Conservation (phyloP, 1,140 invertebrate species). For the Hestina assimilis region DNA sequence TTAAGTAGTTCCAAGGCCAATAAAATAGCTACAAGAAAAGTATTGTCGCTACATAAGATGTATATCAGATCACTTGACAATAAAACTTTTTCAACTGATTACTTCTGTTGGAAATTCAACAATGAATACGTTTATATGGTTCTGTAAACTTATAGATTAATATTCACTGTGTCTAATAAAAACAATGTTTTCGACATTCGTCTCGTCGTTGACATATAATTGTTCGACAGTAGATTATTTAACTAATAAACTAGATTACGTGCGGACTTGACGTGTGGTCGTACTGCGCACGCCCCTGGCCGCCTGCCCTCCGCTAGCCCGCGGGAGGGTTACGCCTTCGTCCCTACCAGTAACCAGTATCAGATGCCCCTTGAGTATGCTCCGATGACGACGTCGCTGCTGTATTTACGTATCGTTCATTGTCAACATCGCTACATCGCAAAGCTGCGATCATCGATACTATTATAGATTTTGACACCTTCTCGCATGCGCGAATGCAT, state of each 20-base stretch:
- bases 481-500: conserved; percentile 77
- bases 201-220: conserved; percentile 41
- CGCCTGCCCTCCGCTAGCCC: conserved; percentile 53
- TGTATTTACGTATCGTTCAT: conserved; percentile 46
- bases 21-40: conserved; percentile 4
- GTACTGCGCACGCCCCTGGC: conserved; percentile 63
- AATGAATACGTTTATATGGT: conserved; percentile 38
- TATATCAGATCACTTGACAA: conserved; percentile 22
- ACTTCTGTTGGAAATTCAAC: conserved; percentile 33
- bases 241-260: conserved; percentile 65
- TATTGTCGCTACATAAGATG: conserved; percentile 12
- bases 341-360: too few species aligned
- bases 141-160: conserved; percentile 21
- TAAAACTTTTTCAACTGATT: conserved; percentile 45
- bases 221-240: conserved; percentile 58
- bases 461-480: conserved; percentile 78
- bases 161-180: conserved; percentile 38
- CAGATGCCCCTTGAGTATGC: conserved; percentile 60
- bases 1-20: conserved; percentile 43
- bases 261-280: conserved; percentile 62
- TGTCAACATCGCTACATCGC: conserved; percentile 48
- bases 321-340: conserved; percentile 70
- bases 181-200: conserved; percentile 46
- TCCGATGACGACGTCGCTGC: conserved; percentile 45
- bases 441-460: conserved; percentile 61